A percentile compares a stretch with the other conserved stretches of the same genome.
Evolutionary conservation across 2,113 vertebrate species (phyloP).

Genomic region (Clupea harengus): DNA sequence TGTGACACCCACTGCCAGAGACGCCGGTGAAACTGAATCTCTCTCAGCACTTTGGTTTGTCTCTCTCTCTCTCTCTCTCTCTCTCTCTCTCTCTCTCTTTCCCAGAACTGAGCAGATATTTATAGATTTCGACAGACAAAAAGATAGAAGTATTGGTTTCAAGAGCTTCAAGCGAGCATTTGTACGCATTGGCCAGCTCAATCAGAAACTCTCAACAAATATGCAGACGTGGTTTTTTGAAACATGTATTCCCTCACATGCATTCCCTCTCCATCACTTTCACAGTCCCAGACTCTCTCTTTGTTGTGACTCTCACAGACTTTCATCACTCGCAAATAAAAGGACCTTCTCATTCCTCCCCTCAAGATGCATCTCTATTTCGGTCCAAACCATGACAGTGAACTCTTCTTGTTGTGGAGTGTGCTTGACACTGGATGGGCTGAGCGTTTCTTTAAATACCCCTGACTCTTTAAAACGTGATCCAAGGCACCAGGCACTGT

Average conservation of each 20-base stretch:
- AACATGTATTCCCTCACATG: background rate
- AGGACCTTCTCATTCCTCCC: background rate
- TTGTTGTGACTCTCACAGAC: background rate
- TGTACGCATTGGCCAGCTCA: too few relatives aligned
- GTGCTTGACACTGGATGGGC: background rate
- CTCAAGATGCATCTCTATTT: background rate
- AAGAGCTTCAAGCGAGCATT: background rate
- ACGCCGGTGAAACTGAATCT: background rate
- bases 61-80: background rate
- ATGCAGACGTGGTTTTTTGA: background rate
- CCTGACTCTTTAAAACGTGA: background rate
- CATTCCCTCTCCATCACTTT: background rate
- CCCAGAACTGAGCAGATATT: conserved; percentile 1
- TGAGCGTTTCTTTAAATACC: background rate
- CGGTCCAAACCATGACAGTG: background rate
- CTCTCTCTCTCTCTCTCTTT: background rate
- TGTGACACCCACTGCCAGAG: background rate
- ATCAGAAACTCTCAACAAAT: background rate
- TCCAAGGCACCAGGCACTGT: background rate
- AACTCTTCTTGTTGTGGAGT: background rate
- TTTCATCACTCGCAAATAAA: background rate
- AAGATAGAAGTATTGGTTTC: background rate
- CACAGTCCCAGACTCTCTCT: background rate
- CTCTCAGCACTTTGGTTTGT: background rate
- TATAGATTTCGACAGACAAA: conserved; percentile 5